A percentile compares a stretch with the other conserved stretches of the same genome.
Conservation (phyloP, 2,888 invertebrate genomes). For the Epinotia ramella region DNA sequence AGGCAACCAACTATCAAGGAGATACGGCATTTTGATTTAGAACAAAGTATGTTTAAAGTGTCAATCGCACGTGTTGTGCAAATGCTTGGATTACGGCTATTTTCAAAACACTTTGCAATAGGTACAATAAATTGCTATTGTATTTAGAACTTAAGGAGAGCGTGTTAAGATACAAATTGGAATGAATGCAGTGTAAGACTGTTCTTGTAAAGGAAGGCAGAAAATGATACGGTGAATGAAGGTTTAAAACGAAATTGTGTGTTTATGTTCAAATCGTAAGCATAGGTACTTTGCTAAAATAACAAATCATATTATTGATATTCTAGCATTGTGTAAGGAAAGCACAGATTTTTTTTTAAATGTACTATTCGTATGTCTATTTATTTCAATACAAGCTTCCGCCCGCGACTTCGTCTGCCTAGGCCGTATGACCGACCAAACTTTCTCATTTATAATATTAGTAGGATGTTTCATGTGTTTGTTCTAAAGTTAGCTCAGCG, state of each 20-base stretch:
- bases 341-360: no score
- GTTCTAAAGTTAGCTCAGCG: no score
- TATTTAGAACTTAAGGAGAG: neutral
- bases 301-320: no score
- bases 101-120: neutral
- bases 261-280: neutral
- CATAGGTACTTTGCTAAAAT: neutral
- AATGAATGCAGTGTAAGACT: neutral
- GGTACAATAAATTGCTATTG: neutral
- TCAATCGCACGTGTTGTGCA: constrained; percentile 25
- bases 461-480: no score
- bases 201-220: neutral
- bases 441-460: no score
- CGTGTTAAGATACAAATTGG: neutral
- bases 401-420: no score
- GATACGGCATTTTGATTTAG: neutral
- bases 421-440: no score
- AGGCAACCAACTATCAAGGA: neutral
- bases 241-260: neutral
- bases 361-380: no score
- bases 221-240: neutral
- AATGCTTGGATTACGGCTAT: constrained; percentile 25
- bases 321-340: neutral
- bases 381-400: no score
- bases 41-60: constrained; percentile 17